A percentile compares a stretch with the other conserved stretches of the same genome.
phyloP scores from a whole-genome alignment of 2,113 vertebrate species.

The Ceratotherium simum region DNA sequence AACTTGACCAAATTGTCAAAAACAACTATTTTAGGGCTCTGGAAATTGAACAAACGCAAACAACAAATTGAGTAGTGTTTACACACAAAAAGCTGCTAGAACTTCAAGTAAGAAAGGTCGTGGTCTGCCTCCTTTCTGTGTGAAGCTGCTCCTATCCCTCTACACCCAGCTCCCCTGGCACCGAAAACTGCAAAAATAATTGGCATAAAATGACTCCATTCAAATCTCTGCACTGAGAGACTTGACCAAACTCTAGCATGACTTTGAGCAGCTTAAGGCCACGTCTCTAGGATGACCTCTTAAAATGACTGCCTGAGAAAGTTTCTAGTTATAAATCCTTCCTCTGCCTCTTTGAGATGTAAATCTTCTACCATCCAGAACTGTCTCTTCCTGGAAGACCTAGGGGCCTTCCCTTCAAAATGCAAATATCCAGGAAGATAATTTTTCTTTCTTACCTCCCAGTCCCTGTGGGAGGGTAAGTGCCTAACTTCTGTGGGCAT shows the following conservation, averaged over 20 bases:
- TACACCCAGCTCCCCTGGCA: not conserved
- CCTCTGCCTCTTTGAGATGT: not conserved
- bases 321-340: not conserved
- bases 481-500: not conserved
- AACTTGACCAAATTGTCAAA: not conserved
- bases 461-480: not conserved
- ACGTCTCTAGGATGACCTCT: not conserved
- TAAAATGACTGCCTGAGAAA: not conserved
- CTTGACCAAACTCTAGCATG: not conserved
- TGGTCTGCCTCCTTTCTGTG: not conserved
- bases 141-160: not conserved
- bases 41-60: not conserved
- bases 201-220: not conserved
- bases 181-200: not conserved
- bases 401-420: not conserved
- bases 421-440: not conserved
- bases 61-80: not conserved
- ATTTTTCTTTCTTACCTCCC: not conserved
- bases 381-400: not conserved
- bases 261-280: not conserved
- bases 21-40: not conserved
- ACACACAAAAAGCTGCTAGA: not conserved
- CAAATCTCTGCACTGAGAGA: not conserved
- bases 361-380: not conserved
- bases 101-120: not conserved